Percentiles rank a stretch among this genome's conserved stretches.
phyloP scores from a whole-genome alignment of 2,797 vertebrate genomes.

The Linurgus olivaceus region DNA sequence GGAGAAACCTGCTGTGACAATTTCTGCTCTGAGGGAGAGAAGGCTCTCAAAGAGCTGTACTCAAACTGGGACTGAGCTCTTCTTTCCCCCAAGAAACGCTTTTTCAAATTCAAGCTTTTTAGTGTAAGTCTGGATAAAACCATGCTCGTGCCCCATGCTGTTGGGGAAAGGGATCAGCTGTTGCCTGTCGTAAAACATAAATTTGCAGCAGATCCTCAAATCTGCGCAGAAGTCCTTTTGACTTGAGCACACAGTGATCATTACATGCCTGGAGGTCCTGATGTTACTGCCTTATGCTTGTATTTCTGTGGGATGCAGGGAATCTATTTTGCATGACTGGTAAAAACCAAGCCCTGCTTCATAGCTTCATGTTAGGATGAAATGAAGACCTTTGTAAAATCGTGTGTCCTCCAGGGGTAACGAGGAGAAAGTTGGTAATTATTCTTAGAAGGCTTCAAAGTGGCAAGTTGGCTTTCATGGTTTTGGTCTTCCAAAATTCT shows the following conservation, averaged over 20 bases:
- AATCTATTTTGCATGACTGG: not conserved
- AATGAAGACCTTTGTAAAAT: not conserved
- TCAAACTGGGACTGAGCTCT: not conserved
- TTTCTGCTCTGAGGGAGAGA: not conserved
- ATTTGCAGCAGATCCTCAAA: not conserved
- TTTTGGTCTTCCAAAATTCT: not conserved
- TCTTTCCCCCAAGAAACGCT: not conserved
- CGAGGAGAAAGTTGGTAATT: not conserved
- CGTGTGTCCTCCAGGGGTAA: not conserved
- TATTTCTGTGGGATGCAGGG: not conserved
- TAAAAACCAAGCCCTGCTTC: conserved; percentile 16
- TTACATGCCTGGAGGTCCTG: not conserved
- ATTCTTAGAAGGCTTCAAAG: not conserved
- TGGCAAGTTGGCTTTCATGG: not conserved
- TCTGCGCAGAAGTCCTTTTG: not conserved
- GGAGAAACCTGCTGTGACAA: not conserved
- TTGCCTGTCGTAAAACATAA: not conserved
- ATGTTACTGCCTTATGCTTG: not conserved
- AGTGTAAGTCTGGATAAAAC: not conserved
- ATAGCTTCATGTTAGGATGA: not conserved
- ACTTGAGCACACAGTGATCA: fast-evolving
- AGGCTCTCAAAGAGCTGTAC: not conserved
- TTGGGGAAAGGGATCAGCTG: not conserved
- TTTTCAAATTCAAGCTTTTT: not conserved
- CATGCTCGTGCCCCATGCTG: not conserved